Conservation (phyloP, 2,113 vertebrate species). For the Chauna torquata region DNA sequence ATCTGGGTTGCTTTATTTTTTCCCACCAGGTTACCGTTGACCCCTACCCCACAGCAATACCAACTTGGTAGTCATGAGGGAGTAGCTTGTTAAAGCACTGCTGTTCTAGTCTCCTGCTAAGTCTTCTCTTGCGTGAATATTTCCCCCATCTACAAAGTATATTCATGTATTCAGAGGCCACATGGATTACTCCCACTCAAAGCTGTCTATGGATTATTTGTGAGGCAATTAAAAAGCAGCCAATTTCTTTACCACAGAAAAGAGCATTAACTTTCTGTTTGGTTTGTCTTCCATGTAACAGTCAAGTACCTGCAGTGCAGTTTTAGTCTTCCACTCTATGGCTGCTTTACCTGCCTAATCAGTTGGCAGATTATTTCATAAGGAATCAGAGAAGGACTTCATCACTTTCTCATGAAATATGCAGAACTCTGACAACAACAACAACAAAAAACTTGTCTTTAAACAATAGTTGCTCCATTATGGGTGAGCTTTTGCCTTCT, state of each 20-base stretch:
- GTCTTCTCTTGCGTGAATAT: background rate
- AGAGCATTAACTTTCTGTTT: constrained; percentile 30
- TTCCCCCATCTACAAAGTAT: background rate
- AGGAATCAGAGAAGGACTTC: constrained; percentile 3
- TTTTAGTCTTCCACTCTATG: constrained; percentile 11
- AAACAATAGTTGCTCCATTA: constrained; percentile 7
- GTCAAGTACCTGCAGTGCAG: constrained; percentile 1
- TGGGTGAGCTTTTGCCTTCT: background rate
- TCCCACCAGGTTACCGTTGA: background rate
- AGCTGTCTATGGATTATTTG: constrained; percentile 52
- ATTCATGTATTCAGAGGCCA: constrained; percentile 6
- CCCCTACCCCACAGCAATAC: background rate
- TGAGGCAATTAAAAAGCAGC: constrained; percentile 48
- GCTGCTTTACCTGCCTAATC: constrained; percentile 44
- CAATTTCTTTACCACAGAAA: constrained; percentile 14
- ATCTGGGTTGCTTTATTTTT: background rate
- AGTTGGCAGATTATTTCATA: constrained; percentile 36
- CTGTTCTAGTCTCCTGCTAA: background rate
- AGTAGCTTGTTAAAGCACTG: background rate
- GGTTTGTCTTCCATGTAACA: constrained; percentile 21
- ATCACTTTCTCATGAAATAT: constrained; percentile 35
- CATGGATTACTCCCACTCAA: constrained; percentile 22
- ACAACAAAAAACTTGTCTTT: background rate
- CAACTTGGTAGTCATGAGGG: background rate
- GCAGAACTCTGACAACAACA: background rate